Evolutionary conservation across 2,113 vertebrate genomes (phyloP).

Genomic region (Tyrannus savana): DNA sequence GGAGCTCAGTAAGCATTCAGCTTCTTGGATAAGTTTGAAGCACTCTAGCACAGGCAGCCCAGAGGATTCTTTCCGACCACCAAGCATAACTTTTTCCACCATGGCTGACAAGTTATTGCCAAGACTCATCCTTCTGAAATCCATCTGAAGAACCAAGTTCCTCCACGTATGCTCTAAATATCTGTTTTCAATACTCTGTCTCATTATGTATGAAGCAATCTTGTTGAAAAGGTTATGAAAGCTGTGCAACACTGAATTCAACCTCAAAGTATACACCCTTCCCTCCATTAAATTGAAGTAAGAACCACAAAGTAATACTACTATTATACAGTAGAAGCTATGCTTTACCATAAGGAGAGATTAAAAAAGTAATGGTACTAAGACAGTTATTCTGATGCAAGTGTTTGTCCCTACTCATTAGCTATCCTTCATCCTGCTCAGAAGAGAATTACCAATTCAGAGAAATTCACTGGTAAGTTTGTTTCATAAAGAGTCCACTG

Average conservation of each 20-base stretch:
- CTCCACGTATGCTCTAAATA: not conserved
- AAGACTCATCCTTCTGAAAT: not conserved
- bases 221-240: not conserved
- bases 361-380: not conserved
- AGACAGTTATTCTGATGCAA: not conserved
- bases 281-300: not conserved
- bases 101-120: not conserved
- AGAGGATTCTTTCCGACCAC: not conserved
- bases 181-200: not conserved
- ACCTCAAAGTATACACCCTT: not conserved
- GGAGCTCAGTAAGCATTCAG: not conserved
- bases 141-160: not conserved
- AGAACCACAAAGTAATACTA: not conserved
- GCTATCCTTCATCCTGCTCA: not conserved
- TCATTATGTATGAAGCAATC: not conserved
- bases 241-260: not conserved
- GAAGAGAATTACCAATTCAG: not conserved
- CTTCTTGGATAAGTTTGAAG: not conserved
- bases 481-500: not conserved
- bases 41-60: not conserved
- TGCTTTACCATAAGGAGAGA: not conserved
- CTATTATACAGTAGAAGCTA: not conserved
- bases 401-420: not conserved
- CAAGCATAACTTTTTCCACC: slow-evolving; percentile 3
- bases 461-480: not conserved